A percentile compares a stretch with the other conserved stretches of the same genome.
Conservation (phyloP, 2,888 invertebrate genomes). For the Isoperla grammatica region DNA sequence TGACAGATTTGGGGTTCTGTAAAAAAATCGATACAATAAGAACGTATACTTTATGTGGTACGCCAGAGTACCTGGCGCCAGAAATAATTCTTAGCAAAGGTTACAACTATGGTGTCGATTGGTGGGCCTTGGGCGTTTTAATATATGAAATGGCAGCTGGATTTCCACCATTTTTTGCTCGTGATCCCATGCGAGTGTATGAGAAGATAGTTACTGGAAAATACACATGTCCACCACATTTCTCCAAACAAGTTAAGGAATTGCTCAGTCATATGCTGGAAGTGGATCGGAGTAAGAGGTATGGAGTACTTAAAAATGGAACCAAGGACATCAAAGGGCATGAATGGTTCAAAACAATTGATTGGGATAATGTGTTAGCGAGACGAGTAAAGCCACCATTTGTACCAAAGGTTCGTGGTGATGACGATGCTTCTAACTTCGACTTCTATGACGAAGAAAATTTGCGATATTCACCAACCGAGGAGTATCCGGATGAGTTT, state of each 20-base stretch:
- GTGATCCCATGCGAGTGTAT: conserved; percentile 12
- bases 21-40: conserved; percentile 20
- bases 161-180: conserved; percentile 14
- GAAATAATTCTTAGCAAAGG: conserved; percentile 25
- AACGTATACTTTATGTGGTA: conserved; percentile 25
- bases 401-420: conserved; percentile 11
- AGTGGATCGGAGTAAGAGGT: conserved; percentile 20
- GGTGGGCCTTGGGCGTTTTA: conserved; percentile 25
- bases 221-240: conserved; percentile 12
- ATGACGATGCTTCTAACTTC: conserved; percentile 17
- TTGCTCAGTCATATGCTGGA: conserved; percentile 15
- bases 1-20: conserved; percentile 27
- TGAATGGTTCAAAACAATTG: conserved; percentile 19
- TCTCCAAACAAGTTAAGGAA: conserved; percentile 16
- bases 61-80: conserved; percentile 24
- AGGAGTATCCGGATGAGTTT: conserved; percentile 17
- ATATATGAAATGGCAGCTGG: conserved; percentile 21
- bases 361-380: conserved; percentile 18
- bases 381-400: conserved; percentile 17
- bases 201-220: conserved; percentile 17
- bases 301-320: conserved; percentile 18
- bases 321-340: conserved; percentile 22
- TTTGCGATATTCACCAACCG: background rate
- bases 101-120: conserved; percentile 20
- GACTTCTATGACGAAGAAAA: conserved; percentile 19